Evolutionary conservation across 2,113 vertebrate genomes (phyloP).

Genomic region (Cynopterus brachyotis): DNA sequence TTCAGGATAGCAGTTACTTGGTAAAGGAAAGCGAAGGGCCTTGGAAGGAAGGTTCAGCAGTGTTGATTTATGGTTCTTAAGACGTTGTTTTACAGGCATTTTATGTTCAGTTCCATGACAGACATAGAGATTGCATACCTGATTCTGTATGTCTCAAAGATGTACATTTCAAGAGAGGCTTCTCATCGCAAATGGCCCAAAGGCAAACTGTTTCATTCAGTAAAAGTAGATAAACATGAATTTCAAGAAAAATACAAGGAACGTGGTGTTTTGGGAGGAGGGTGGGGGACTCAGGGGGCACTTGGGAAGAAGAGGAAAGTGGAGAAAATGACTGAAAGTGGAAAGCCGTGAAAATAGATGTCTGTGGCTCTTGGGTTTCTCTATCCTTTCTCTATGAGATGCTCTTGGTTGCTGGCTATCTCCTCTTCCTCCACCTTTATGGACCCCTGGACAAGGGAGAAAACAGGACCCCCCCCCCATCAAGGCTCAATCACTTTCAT

Average conservation of each 20-base stretch:
- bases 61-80: not conserved
- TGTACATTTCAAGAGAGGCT: not conserved
- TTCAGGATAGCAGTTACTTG: not conserved
- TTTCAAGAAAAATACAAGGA: not conserved
- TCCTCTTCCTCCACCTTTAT: not conserved
- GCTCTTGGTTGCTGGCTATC: not conserved
- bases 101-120: not conserved
- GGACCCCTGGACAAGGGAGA: not conserved
- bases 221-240: not conserved
- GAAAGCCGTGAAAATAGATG: not conserved
- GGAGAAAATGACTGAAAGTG: not conserved
- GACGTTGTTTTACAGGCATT: not conserved
- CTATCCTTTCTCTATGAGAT: not conserved
- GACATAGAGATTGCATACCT: not conserved
- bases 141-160: not conserved
- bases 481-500: rapidly evolving
- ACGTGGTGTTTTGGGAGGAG: not conserved
- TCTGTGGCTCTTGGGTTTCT: not conserved
- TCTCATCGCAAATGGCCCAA: not conserved
- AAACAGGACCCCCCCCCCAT: not conserved
- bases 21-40: not conserved
- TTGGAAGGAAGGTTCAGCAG: not conserved
- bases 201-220: not conserved
- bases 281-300: rapidly evolving
- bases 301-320: not conserved